These are phyloP conservation scores for Papilio polyxenes DNA, from an alignment of 1,140 invertebrate genomes.

Conservation along the genomic window DNA sequence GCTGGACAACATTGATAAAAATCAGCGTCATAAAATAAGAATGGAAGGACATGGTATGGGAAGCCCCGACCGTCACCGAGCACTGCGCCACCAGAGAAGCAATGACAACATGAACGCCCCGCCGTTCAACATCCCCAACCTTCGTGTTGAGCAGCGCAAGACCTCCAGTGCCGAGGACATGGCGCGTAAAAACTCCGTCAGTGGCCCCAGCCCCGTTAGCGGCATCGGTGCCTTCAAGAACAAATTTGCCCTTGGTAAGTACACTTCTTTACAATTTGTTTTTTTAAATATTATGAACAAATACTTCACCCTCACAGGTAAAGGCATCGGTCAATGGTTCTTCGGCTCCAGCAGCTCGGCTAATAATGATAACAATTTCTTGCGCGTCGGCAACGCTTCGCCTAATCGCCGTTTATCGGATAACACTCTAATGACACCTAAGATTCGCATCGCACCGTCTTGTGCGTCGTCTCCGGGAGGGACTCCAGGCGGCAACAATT, in stretches of 20 bases:
- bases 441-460: constrained; percentile 91
- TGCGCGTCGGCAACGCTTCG: constrained; percentile 90
- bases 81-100: constrained; percentile 90
- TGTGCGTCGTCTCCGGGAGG: constrained; percentile 92
- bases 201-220: constrained; percentile 44
- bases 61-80: constrained; percentile 88
- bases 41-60: constrained; percentile 88
- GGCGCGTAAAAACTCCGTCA: constrained; percentile 90
- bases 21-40: constrained; percentile 92
- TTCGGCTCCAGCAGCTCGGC: constrained; percentile 72
- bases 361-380: constrained; percentile 88
- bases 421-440: constrained; percentile 94
- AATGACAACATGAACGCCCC: constrained; percentile 92
- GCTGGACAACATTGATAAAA: constrained; percentile 94
- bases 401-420: constrained; percentile 93
- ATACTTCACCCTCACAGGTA: constrained; percentile 46
- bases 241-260: constrained; percentile 46
- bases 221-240: constrained; percentile 62
- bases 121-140: constrained; percentile 92
- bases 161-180: constrained; percentile 94
- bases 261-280: neutral
- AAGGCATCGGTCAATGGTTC: constrained; percentile 85
- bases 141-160: constrained; percentile 91
- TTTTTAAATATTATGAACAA: neutral
- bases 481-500: constrained; percentile 85